These are phyloP conservation scores for Acronicta psi DNA, from an alignment of 2,888 invertebrate genomes.

Conservation along the genomic window DNA sequence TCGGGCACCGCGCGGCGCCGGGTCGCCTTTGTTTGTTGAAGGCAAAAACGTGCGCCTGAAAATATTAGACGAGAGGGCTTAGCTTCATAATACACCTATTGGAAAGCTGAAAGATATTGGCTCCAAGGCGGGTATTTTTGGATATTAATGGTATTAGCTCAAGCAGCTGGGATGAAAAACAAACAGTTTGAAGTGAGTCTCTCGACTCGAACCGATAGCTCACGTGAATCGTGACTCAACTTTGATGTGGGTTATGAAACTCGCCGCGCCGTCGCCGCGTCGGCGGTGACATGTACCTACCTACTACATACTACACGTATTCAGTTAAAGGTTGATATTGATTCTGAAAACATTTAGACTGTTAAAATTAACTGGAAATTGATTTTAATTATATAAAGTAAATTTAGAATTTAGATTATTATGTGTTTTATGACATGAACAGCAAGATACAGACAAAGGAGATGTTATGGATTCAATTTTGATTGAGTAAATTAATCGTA, in stretches of 20 bases:
- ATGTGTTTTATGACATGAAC: too few species aligned
- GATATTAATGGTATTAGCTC: conserved; percentile 52
- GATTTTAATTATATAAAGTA: too few species aligned
- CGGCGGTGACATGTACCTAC: not conserved
- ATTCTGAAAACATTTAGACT: not conserved
- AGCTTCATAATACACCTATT: conserved; percentile 29
- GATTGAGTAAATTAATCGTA: too few species aligned
- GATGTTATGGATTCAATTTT: too few species aligned
- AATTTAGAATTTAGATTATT: too few species aligned
- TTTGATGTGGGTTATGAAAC: conserved; percentile 11
- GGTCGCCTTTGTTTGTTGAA: conserved; percentile 29
- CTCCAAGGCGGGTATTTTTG: conserved; percentile 24
- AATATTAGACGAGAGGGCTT: conserved; percentile 33
- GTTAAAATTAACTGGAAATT: too few species aligned
- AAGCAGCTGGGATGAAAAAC: conserved; percentile 43
- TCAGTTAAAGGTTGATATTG: not conserved
- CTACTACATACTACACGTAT: not conserved
- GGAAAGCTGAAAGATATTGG: conserved; percentile 29
- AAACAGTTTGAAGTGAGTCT: conserved; percentile 27
- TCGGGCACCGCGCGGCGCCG: conserved; percentile 28
- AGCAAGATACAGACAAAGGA: too few species aligned
- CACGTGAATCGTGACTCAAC: conserved; percentile 4
- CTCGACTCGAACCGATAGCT: not conserved
- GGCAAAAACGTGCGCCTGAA: conserved; percentile 41
- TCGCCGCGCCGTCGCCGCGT: too few species aligned